Evolutionary conservation across 35 echinoderm and acorn worm species (phyloP), one percentile per base, ranked within the genome.

Genomic region (Apostichopus japonicus): DNA sequence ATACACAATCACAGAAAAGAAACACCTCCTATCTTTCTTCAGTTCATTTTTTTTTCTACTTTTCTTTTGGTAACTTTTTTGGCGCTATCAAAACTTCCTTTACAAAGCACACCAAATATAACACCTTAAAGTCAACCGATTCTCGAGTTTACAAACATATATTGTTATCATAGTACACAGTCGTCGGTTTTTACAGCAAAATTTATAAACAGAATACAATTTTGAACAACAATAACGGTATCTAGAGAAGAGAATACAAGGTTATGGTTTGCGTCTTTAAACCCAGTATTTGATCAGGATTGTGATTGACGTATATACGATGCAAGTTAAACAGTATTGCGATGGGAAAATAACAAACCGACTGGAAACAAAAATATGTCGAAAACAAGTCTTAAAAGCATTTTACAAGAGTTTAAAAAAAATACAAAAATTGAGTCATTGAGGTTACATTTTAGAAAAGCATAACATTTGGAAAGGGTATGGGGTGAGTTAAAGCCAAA

Each of bases 51-150:
- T 44, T 44, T 44, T 44, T 0, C 33, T 44, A 24, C 14, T 75
- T 84, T 84, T 58, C 6, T 57, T 84, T 84, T 84, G 54, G 81
- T 57, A 84, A 84, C 81, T 58, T 84, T 58, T 84, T 79, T 83
- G 1, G 81, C 57, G 81, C 56, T 84, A 84, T 84, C 81, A 84
- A 55, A 84, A 84, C 81, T 84, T 84, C 81, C 53, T 84, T 54
- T 75, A 24, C 5, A 23, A 84, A 58, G 56, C 81, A 57, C 81
- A 84, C 54, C 81, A 84, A 84, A 84, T 57, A 54, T 84, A 57
- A 84, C 81, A 84, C 81, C 55, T 84, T n/a, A 84, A 84, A 84
- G 81, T 84, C 81, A 84, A 62, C 15, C 81, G 71, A 75, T 84
- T 84, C 56, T 9, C 19, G 24, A 23, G 81, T 84, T 84, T 84